Evolutionary conservation across 2,113 vertebrate species (phyloP), one percentile per base, ranked within the genome.

Genomic region (Nestor notabilis): DNA sequence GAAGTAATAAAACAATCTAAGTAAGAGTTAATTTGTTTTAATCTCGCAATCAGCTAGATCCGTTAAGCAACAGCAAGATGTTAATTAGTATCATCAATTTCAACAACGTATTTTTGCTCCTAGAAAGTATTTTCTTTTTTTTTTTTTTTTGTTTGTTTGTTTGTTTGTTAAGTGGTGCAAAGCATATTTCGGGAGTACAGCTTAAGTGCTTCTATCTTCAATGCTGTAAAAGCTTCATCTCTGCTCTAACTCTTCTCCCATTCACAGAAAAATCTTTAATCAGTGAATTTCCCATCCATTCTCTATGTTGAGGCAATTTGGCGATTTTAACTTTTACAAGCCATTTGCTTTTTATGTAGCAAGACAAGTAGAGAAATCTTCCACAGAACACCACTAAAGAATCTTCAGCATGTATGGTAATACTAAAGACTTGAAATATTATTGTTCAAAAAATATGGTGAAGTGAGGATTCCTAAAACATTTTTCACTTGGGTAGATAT

Each of bases 331-430:
- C 37, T 88, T 88, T 89, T 74, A 90, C 50, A 76, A 71, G 55
- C 43, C n/a, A 76, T 87, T 95, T 87, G 50, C 10, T 91, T 95
- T 94, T 83, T 75, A 83, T 27, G 50, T 28, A 89, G 83, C 39
- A 84, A 63, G 77, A 71, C 21, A 77, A 83, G 58, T 3, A 53
- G 49, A 86, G 53, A 77, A 86, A 87, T 60, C 33, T 75, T 78
- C 31, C 33, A 39, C 23, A 82, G 15, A 72, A 47, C 18, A 55
- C 27, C 46, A 25, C 69, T 82, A 21, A 63, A 5, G 20, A 80
- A 81, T 65, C 27, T 65, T 83, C 37, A n/a, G 13, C 46, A 63
- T 16, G 31, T 33, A 87, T 14, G 43, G 33, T 58, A 93, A 94
- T 66, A 7, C 33, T 39, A 29, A 77, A 81, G 28, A 82, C 23